phyloP scores from a whole-genome alignment of 2,797 vertebrate genomes.

The Melopsittacus undulatus region DNA sequence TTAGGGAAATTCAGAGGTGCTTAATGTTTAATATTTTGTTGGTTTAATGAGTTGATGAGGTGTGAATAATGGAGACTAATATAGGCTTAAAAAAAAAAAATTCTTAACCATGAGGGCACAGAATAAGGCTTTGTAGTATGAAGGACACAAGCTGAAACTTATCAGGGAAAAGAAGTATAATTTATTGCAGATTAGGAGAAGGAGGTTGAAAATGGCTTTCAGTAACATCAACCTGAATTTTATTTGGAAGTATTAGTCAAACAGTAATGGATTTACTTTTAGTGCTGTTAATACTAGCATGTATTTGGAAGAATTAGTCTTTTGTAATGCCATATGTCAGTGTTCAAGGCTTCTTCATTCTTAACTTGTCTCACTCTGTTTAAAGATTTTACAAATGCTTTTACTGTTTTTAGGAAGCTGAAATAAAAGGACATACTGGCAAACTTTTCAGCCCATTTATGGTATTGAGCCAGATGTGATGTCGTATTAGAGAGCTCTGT shows the following conservation, averaged over 20 bases:
- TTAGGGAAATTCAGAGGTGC: neutral
- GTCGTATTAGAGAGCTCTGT: neutral
- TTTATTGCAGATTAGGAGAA: neutral
- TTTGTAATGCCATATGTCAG: neutral
- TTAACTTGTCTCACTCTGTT: neutral
- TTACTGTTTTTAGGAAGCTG: neutral
- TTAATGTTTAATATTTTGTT: neutral
- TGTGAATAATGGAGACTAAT: neutral
- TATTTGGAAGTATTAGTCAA: neutral
- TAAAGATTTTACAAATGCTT: neutral
- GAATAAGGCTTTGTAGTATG: neutral
- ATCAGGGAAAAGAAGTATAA: neutral
- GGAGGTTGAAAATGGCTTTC: neutral
- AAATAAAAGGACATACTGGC: neutral
- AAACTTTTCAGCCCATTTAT: neutral
- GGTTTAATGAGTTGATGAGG: neutral
- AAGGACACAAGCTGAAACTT: neutral
- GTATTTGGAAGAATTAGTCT: neutral
- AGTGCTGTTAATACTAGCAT: neutral
- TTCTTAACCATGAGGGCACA: neutral
- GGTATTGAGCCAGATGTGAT: neutral
- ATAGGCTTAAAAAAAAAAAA: neutral
- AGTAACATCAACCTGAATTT: neutral
- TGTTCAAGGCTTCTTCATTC: neutral
- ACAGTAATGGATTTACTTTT: neutral